These are phyloP conservation scores for Galerucella pusilla DNA, from an alignment of 2,888 invertebrate species.

Conservation along the genomic window DNA sequence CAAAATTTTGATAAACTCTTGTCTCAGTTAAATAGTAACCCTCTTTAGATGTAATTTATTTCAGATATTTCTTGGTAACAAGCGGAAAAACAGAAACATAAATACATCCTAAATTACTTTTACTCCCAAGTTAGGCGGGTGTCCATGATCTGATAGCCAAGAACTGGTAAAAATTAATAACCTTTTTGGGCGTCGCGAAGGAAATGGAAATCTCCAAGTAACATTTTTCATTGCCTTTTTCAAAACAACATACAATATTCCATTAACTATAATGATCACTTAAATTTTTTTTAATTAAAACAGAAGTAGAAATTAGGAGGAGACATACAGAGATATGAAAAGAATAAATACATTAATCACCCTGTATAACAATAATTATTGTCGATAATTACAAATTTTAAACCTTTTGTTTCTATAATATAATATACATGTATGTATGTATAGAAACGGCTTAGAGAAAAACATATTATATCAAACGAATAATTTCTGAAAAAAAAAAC, in stretches of 20 bases:
- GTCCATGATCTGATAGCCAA: slow-evolving; percentile 10
- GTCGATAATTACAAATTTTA: too few species aligned
- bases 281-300: neutral
- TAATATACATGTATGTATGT: neutral
- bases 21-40: neutral
- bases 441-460: neutral
- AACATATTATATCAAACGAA: neutral
- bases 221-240: neutral
- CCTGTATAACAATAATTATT: too few species aligned
- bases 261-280: neutral
- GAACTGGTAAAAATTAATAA: slow-evolving; percentile 8
- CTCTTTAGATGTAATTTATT: slow-evolving; percentile 6
- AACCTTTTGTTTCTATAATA: too few species aligned
- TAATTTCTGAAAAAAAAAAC: neutral
- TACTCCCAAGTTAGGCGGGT: slow-evolving; percentile 7
- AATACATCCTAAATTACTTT: slow-evolving; percentile 9
- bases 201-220: slow-evolving; percentile 1
- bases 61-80: neutral
- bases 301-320: neutral
- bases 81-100: slow-evolving; percentile 10
- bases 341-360: too few species aligned
- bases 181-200: neutral
- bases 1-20: neutral
- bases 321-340: too few species aligned
- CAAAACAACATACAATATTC: neutral